These are phyloP conservation scores for Astatoreochromis straeleni DNA, from an alignment of 2,113 vertebrate species.

Conservation along the genomic window DNA sequence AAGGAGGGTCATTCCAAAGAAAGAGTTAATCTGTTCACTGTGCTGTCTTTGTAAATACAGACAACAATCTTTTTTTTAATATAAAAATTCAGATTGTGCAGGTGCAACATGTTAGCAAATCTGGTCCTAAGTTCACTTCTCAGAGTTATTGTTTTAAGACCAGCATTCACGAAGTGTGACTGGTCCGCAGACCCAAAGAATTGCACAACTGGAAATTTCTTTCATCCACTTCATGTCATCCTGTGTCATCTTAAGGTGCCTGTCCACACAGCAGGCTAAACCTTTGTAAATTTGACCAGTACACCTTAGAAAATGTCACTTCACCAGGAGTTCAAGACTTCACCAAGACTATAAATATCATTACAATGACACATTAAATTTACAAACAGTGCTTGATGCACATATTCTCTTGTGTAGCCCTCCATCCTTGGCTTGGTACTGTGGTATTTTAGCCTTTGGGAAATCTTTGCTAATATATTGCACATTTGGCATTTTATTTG, in stretches of 20 bases:
- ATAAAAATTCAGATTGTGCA: background rate
- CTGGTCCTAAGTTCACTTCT: background rate
- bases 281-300: background rate
- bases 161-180: background rate
- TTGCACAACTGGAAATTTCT: background rate
- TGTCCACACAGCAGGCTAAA: rapidly evolving
- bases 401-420: background rate
- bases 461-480: background rate
- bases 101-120: background rate
- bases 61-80: background rate
- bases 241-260: background rate
- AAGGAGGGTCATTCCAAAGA: rapidly evolving
- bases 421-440: background rate
- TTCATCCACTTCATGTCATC: background rate
- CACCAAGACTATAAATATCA: background rate
- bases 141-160: background rate
- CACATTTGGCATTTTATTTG: background rate
- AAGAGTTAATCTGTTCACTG: background rate
- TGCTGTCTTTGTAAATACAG: background rate
- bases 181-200: background rate
- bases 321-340: background rate
- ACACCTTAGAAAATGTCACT: background rate
- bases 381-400: background rate
- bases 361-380: background rate
- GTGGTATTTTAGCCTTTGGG: background rate